phyloP scores from a whole-genome alignment of 2,113 vertebrate genomes.

The Tenebrosternarchus preto region DNA sequence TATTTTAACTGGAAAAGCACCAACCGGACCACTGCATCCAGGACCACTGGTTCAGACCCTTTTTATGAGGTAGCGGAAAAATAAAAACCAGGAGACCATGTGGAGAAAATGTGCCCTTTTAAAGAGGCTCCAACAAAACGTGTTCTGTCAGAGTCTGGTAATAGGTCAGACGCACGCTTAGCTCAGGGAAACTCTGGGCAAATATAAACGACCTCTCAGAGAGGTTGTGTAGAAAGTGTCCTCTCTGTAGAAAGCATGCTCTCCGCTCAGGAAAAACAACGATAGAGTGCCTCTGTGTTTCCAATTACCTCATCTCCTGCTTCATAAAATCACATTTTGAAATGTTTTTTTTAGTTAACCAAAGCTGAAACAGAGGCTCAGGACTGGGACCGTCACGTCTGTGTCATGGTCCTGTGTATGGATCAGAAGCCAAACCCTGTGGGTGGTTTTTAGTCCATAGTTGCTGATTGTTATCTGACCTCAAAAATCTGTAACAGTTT shows the following conservation, averaged over 20 bases:
- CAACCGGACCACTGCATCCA: slow-evolving; percentile 61
- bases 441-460: too few relatives aligned
- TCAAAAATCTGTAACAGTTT: not conserved
- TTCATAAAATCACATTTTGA: slow-evolving; percentile 61
- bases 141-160: slow-evolving; percentile 73
- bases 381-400: too few relatives aligned
- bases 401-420: not conserved
- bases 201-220: slow-evolving; percentile 66
- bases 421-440: too few relatives aligned
- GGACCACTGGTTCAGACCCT: slow-evolving; percentile 52
- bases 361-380: slow-evolving; percentile 44
- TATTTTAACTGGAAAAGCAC: slow-evolving; percentile 36
- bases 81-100: slow-evolving; percentile 65
- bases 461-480: not conserved
- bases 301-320: slow-evolving; percentile 67
- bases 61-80: slow-evolving; percentile 71
- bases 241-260: slow-evolving; percentile 31
- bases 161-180: slow-evolving; percentile 69
- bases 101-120: slow-evolving; percentile 67
- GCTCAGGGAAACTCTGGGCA: slow-evolving; percentile 74
- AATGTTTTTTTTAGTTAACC: slow-evolving; percentile 59
- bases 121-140: slow-evolving; percentile 70
- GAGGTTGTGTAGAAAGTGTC: slow-evolving; percentile 11
- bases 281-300: slow-evolving; percentile 64
- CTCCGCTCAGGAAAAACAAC: slow-evolving; percentile 53